These are phyloP conservation scores for Alouatta palliata DNA, from an alignment of 2,113 vertebrate species.

Conservation along the genomic window DNA sequence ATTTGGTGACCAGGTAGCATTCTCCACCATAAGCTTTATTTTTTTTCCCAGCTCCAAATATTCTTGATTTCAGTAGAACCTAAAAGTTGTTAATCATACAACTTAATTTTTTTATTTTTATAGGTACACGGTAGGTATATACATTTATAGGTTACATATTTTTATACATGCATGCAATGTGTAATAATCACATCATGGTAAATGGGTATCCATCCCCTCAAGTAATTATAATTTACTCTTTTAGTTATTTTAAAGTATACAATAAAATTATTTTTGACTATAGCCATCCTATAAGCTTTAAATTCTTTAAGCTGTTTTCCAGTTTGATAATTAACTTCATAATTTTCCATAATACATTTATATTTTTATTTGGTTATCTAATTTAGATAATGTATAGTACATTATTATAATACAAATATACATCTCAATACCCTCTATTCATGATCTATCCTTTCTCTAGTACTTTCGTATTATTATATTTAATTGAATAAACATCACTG, in stretches of 20 bases:
- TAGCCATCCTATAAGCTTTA: not conserved
- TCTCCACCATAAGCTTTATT: not conserved
- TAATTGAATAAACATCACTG: not conserved
- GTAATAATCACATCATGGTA: too few species aligned
- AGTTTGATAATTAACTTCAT: not conserved
- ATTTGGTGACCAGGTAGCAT: not conserved
- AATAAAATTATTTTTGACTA: too few species aligned
- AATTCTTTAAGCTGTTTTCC: not conserved
- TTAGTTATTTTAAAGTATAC: too few species aligned
- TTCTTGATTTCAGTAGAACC: too few species aligned
- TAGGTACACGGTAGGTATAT: too few species aligned
- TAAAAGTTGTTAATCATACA: too few species aligned
- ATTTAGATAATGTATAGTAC: not conserved
- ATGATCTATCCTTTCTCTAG: not conserved
- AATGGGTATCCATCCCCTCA: too few species aligned
- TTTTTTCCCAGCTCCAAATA: too few species aligned
- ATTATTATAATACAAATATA: not conserved
- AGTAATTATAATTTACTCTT: too few species aligned
- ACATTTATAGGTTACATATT: too few species aligned
- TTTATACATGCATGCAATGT: too few species aligned
- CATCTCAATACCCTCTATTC: not conserved
- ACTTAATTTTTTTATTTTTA: too few species aligned
- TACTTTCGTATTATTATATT: not conserved
- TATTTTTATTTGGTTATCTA: not conserved
- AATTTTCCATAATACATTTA: not conserved